Conservation (phyloP, 2,113 vertebrate genomes). For the Scalopus aquaticus region DNA sequence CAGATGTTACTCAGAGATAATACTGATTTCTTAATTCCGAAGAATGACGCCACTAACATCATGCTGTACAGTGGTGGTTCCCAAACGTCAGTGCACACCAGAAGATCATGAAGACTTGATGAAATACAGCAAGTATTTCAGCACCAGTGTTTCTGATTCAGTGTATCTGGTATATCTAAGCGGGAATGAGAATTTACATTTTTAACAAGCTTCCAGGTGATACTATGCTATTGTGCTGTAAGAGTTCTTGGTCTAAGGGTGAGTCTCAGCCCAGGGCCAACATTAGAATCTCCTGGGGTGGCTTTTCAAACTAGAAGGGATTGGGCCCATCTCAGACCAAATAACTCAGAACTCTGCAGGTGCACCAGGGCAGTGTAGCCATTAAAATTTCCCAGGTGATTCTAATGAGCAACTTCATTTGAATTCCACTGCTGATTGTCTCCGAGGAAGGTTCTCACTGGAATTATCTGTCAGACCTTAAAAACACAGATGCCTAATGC, state of each 20-base stretch:
- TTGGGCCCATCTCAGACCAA: not conserved
- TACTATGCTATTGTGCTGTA: not conserved
- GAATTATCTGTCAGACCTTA: not conserved
- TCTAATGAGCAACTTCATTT: not conserved
- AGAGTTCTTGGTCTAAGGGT: not conserved
- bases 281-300: not conserved
- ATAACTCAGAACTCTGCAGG: not conserved
- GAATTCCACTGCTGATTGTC: not conserved
- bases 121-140: not conserved
- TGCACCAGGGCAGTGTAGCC: not conserved
- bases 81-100: not conserved
- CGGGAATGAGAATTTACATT: not conserved
- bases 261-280: not conserved
- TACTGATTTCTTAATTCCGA: not conserved
- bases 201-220: not conserved
- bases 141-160: fast-evolving
- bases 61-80: not conserved
- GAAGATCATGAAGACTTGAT: not conserved
- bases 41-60: not conserved
- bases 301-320: not conserved
- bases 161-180: not conserved
- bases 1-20: not conserved
- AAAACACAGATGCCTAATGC: not conserved
- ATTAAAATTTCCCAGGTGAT: not conserved
- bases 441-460: not conserved